Conservation (phyloP, 92 coral and sea anemone genomes). For the Porites divaricata region DNA sequence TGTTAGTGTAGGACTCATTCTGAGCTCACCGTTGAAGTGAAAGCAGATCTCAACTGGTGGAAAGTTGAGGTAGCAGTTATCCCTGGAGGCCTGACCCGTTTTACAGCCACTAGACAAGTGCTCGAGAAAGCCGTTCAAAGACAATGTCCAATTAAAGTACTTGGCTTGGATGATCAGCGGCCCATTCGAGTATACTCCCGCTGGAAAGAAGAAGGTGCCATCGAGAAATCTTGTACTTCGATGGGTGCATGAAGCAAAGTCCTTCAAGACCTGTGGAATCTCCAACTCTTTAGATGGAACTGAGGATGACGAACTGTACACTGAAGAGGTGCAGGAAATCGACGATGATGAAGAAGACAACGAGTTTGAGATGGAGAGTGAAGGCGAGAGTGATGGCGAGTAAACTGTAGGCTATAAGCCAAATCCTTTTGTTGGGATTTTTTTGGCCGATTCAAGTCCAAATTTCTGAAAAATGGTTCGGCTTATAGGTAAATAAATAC, state of each 20-base stretch:
- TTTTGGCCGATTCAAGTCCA: too few species aligned
- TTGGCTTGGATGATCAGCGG: conserved; percentile 38
- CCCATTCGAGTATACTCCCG: conserved; percentile 25
- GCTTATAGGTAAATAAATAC: too few species aligned
- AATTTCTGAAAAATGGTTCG: too few species aligned
- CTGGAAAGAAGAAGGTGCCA: conserved; percentile 48
- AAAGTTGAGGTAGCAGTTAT: conserved; percentile 44
- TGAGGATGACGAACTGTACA: conserved; percentile 16
- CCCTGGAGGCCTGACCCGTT: conserved; percentile 43
- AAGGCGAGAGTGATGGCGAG: conserved; percentile 2
- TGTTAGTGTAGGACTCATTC: too few species aligned
- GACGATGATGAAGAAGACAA: conserved; percentile 14
- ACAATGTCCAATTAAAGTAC: conserved; percentile 26
- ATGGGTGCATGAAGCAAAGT: conserved; percentile 36
- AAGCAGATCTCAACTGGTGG: conserved; percentile 24
- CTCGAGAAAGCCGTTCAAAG: conserved; percentile 33
- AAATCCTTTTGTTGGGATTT: too few species aligned
- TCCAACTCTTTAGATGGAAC: conserved; percentile 44
- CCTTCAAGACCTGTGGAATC: conserved; percentile 52
- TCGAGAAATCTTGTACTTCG: neutral
- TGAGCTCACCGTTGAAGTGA: neutral
- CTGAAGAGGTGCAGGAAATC: conserved; percentile 17
- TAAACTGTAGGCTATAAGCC: conserved; percentile 4
- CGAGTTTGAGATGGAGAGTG: conserved; percentile 18
- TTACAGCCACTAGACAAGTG: conserved; percentile 41